These are phyloP conservation scores for Oceanodroma leucorhoa DNA, from an alignment of 2,797 vertebrate genomes.

Conservation along the genomic window DNA sequence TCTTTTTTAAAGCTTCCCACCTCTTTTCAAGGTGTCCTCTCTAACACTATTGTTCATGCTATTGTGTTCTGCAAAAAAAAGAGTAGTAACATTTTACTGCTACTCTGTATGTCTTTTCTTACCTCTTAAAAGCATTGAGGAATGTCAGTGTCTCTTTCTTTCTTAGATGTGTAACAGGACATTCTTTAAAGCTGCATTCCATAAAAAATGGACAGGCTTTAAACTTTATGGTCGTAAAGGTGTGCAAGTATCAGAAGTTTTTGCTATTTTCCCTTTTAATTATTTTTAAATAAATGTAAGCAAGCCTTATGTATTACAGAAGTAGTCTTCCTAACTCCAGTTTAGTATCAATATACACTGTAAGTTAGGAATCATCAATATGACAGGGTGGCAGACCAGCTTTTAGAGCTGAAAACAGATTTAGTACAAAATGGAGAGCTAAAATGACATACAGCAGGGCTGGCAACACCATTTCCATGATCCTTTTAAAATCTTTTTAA, in stretches of 20 bases:
- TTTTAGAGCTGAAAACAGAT: background rate
- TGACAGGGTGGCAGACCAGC: background rate
- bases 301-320: background rate
- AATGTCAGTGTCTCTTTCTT: background rate
- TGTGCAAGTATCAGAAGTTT: background rate
- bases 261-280: background rate
- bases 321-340: background rate
- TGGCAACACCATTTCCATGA: background rate
- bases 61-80: background rate
- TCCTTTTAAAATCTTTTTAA: background rate
- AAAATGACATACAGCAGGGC: background rate
- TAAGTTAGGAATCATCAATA: background rate
- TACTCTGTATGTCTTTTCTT: background rate
- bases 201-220: background rate
- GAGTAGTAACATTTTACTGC: background rate
- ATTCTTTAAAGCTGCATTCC: background rate
- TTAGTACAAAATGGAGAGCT: background rate
- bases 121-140: background rate
- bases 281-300: background rate
- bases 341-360: background rate
- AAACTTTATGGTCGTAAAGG: background rate
- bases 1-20: background rate
- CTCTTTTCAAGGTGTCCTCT: background rate
- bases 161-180: background rate
- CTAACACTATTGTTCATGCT: background rate